Evolutionary conservation across 2,888 invertebrate genomes (phyloP).

Genomic region (Diarsia rubi): DNA sequence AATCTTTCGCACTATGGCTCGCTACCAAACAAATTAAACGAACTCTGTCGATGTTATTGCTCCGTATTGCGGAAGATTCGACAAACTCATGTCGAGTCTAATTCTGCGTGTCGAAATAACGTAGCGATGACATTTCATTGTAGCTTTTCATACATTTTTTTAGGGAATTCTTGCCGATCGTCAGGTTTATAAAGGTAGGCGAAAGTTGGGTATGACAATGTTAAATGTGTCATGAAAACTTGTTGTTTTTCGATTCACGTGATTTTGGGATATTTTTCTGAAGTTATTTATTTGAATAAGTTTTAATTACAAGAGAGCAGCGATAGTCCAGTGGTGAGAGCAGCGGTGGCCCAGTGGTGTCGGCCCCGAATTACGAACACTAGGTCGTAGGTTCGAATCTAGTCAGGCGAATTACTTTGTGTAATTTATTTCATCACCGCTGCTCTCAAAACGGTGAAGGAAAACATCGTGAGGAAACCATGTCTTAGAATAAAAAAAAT

Average conservation of each 20-base stretch:
- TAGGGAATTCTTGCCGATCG: conserved; percentile 62
- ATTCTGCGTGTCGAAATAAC: conserved; percentile 56
- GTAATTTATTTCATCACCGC: no score
- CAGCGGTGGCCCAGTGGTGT: no score
- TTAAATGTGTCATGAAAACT: conserved; percentile 23
- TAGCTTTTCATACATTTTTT: conserved; percentile 61
- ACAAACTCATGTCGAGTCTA: conserved; percentile 40
- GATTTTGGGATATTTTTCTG: not conserved
- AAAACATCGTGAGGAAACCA: no score
- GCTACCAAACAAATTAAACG: not conserved
- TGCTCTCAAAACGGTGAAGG: no score
- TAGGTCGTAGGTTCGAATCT: no score
- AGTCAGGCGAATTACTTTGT: no score
- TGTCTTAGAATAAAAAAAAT: no score
- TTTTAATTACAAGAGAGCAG: no score
- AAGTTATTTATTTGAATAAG: not conserved
- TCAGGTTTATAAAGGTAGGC: conserved; percentile 46
- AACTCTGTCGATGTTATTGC: conserved; percentile 31
- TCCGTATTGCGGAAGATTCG: conserved; percentile 46
- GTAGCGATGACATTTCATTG: conserved; percentile 55
- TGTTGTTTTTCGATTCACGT: conserved; percentile 16
- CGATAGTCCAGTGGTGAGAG: no score
- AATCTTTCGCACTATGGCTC: no score
- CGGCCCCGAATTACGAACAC: no score
- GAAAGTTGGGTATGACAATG: conserved; percentile 21